Evolutionary conservation across 2,888 invertebrate species (phyloP), one percentile per base, ranked within the genome.

Genomic region (Petrolisthes cinctipes): DNA sequence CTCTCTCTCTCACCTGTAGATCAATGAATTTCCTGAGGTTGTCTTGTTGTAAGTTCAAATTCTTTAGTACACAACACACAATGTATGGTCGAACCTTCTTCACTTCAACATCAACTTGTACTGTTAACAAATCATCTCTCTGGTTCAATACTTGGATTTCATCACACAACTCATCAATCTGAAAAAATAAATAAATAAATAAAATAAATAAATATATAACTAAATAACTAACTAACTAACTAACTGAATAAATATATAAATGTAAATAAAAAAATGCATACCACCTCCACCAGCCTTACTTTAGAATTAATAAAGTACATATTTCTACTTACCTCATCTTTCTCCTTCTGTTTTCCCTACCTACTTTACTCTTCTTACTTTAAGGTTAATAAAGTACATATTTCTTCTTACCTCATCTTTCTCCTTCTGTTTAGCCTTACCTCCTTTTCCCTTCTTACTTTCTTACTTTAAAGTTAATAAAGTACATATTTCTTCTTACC

Each of bases 11-110:
- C 90, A 91, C 92, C 91, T 94, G 97, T 91, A 96, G 92, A 92
- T 95, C 95, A 90, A 97, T 96, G 91, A 97, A 97, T 92, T 95
- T 95, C 92, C 95, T 96, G 91, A 96, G 95, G n/a, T 93, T 93
- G 0, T 93, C 93, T 53, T 95, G 94, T 1, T 94, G 94, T 91
- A 97, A 95, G 73, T 93, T 93, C 14, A 97, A 91, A 91, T 95
- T 94, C 86, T 94, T 94, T 0, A 97, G 94, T 14, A 96, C 93
- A 92, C 97, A 97, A 91, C 95, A 96, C 14, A 96, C 93, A 89
- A 97, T 95, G 92, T 95, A 95, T 0, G 95, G 96, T 86, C 97
- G 94, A 51, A 96, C 94, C 68, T 92, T 92, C 82, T 94, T 94
- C 0, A 96, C 95, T n/a, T 93, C 92, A 91, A 95, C 94, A 0